Conservation (phyloP, 2,797 vertebrate genomes). For the Lagocephalus sceleratus region DNA sequence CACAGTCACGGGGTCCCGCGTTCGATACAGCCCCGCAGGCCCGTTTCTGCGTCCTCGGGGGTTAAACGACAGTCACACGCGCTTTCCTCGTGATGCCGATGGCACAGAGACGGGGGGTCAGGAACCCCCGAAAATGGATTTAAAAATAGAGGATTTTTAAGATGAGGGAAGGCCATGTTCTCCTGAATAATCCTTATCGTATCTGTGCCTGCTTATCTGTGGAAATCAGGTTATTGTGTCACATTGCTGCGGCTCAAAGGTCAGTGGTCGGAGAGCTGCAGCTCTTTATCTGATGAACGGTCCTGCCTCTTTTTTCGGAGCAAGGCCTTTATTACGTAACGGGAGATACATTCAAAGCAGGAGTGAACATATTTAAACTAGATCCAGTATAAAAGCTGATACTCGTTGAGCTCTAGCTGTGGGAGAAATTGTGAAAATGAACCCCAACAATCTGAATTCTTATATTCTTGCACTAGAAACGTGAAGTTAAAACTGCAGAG, state of each 20-base stretch:
- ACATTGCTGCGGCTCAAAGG: conserved; percentile 37
- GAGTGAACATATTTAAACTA: no score
- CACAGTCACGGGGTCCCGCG: conserved; percentile 46
- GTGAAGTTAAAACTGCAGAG: no score
- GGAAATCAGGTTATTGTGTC: conserved; percentile 39
- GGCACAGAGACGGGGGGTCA: conserved; percentile 33
- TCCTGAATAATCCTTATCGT: conserved; percentile 35
- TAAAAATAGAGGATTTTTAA: conserved; percentile 27
- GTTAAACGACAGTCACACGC: conserved; percentile 12
- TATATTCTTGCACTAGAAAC: no score
- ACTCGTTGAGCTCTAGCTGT: no score
- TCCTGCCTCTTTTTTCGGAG: background rate
- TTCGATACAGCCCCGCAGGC: conserved; percentile 7
- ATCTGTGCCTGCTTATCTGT: conserved; percentile 15
- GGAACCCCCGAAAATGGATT: conserved; percentile 1
- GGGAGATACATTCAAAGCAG: no score
- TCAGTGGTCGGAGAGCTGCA: conserved; percentile 4
- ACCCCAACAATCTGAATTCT: no score
- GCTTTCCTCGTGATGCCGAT: conserved; percentile 45
- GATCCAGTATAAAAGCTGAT: no score
- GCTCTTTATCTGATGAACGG: background rate
- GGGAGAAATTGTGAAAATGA: no score
- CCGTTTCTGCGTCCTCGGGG: conserved; percentile 21
- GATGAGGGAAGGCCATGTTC: conserved; percentile 21
- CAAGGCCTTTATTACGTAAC: background rate